A percentile compares a stretch with the other conserved stretches of the same genome.
phyloP scores from a whole-genome alignment of 2,888 invertebrate genomes.

The Ormyrus nitidulus region DNA sequence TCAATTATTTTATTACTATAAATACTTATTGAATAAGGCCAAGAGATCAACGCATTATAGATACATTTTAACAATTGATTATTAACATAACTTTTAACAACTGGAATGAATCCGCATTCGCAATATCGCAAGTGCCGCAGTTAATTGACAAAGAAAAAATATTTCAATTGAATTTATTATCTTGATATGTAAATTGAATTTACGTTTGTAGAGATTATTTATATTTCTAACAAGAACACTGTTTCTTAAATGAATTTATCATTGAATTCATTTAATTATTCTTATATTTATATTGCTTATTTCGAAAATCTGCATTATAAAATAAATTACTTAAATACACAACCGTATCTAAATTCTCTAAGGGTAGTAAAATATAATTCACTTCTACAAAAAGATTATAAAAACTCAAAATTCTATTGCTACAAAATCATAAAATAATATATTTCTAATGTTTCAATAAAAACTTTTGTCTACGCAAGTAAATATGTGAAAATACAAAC shows the following conservation, averaged over 20 bases:
- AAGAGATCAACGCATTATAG: constrained; percentile 28
- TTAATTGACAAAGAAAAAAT: too few relatives aligned
- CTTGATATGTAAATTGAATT: too few relatives aligned
- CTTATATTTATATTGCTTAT: background rate
- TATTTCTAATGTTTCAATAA: constrained; percentile 1
- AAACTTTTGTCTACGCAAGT: constrained; percentile 6
- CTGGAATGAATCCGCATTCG: background rate
- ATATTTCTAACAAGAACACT: background rate
- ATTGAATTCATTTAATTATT: background rate
- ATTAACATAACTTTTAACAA: constrained; percentile 24
- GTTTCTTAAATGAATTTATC: background rate
- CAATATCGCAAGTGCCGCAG: too few relatives aligned
- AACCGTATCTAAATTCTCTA: background rate
- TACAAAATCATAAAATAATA: constrained; percentile 2
- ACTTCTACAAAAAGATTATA: constrained; percentile 3
- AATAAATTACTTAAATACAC: background rate
- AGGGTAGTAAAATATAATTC: constrained; percentile 1
- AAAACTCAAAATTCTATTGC: background rate
- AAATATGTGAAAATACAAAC: constrained; percentile 1
- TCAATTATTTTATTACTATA: constrained; percentile 8
- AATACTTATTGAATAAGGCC: constrained; percentile 16
- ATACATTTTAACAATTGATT: constrained; percentile 25
- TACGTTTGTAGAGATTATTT: background rate
- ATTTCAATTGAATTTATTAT: too few relatives aligned
- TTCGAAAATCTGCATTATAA: too few relatives aligned